Evolutionary conservation across 2,888 invertebrate genomes (phyloP).

Genomic region (Furcula furcula): DNA sequence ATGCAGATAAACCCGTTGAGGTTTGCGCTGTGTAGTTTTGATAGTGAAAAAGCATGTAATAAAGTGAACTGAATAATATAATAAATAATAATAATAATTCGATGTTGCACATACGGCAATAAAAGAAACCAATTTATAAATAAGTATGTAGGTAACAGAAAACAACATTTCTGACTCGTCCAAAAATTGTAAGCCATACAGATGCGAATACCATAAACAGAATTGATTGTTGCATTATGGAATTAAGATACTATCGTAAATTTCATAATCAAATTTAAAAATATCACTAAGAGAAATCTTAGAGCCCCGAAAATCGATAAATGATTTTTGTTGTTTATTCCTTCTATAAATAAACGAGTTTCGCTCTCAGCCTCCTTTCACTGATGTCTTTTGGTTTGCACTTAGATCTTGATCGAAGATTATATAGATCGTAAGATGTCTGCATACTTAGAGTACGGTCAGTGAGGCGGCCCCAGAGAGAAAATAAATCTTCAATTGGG

Average conservation of each 20-base stretch:
- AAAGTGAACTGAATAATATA: too few relatives aligned
- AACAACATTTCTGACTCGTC: too few relatives aligned
- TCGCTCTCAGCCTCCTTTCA: conserved; percentile 71
- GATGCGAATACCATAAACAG: too few relatives aligned
- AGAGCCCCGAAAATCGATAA: conserved; percentile 56
- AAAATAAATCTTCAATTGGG: conserved; percentile 80
- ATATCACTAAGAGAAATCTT: conserved; percentile 59
- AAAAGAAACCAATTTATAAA: too few relatives aligned
- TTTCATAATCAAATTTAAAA: conserved; percentile 55
- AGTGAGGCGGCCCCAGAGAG: conserved; percentile 59
- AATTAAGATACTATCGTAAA: conserved; percentile 39
- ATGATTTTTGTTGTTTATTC: conserved; percentile 75
- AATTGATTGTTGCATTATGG: conserved; percentile 12
- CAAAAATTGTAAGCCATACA: too few relatives aligned
- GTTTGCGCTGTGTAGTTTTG: too few relatives aligned
- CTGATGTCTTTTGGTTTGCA: conserved; percentile 71
- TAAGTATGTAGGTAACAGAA: too few relatives aligned
- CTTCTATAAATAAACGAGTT: conserved; percentile 72
- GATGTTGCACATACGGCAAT: too few relatives aligned
- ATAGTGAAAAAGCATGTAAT: too few relatives aligned
- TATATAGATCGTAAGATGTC: conserved; percentile 75
- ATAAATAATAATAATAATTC: too few relatives aligned
- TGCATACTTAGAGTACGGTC: conserved; percentile 61
- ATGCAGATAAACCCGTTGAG: too few relatives aligned
- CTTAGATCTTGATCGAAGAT: conserved; percentile 71